Base-by-base conservation (phyloP, 1,140 invertebrate genomes). In the Spodoptera frugiperda region DNA sequence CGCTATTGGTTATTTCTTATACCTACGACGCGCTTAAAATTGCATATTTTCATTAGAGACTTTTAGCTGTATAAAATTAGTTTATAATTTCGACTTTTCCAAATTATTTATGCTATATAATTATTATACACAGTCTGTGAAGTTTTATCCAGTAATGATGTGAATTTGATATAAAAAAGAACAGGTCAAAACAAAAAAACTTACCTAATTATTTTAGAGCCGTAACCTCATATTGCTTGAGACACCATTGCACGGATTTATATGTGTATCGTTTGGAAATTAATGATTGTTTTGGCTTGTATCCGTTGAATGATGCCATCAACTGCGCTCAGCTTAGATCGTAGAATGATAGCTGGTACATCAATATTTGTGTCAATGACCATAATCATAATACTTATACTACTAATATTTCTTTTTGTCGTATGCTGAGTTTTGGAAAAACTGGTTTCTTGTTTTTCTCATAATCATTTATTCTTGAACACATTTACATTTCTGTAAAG, bases 401-500 rank as follows among this genome's bases (percentile, higher is more conserved):
- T 51, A 75, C 49, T 75, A 65, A 75, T 39, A 17, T 61, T 61
- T 44, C 17, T 17, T 63, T 72, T 68, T 39, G 53, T 70, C 54
- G 30, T 17, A 25, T 75, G 59, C 49, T 65, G 44, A 59, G 46
- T 65, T 75, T 79, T 63, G 17, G 5, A 77, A 75, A 46, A 49
- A 48, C 44, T 48, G 44, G 49, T 30, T 44, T 30, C 15, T 30
- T 75, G 33, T 74, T 65, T 53, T 48, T 39, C 12, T 51, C 72
- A 51, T 17, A 39, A 14, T 30, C 30, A 53, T 65, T 48, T 39
- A 53, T 65, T 63, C 72, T 63, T 61, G 33, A 61, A 65, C 75
- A 74, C 78, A 81, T 80, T 55, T 70, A 78, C 82, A 81, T 84
- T 82, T 82, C 39, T 87, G 80, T 87, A 88, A 86, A 88, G 70